Conservation (phyloP, 2,888 invertebrate species). For the Pachliopta kotzebuea region DNA sequence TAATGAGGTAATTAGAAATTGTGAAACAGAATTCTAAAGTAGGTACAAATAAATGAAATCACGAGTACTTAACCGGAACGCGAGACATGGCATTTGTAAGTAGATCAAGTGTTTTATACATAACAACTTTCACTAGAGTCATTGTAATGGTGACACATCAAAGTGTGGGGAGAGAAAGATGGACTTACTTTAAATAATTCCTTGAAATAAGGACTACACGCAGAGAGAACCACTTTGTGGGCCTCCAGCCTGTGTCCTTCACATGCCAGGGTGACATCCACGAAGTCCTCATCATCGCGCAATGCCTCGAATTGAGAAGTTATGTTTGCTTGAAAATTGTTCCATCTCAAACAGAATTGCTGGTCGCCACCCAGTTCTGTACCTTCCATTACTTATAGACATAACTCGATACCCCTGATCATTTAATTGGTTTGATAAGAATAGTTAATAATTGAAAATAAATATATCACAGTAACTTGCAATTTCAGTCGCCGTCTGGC, state of each 20-base stretch:
- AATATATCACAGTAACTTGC: conserved; percentile 81
- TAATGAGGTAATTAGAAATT: conserved; percentile 78
- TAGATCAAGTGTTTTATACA: conserved; percentile 81
- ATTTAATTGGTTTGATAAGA: conserved; percentile 80
- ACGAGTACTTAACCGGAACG: conserved; percentile 80
- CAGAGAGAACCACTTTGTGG: conserved; percentile 92
- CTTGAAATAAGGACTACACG: conserved; percentile 94
- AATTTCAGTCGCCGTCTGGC: conserved; percentile 81
- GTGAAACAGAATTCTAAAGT: conserved; percentile 78
- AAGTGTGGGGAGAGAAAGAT: conserved; percentile 79
- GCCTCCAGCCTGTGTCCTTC: conserved; percentile 91
- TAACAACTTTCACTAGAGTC: conserved; percentile 81
- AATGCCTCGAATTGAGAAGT: conserved; percentile 92
- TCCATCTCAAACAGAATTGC: conserved; percentile 94
- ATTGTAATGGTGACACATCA: conserved; percentile 81
- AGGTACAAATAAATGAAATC: conserved; percentile 79
- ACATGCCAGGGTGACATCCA: conserved; percentile 93
- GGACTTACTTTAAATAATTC: conserved; percentile 90
- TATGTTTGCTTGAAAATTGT: conserved; percentile 93
- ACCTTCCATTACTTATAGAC: conserved; percentile 82
- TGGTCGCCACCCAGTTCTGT: conserved; percentile 86
- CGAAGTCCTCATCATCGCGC: conserved; percentile 92
- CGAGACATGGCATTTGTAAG: conserved; percentile 81
- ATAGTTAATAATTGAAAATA: conserved; percentile 79
- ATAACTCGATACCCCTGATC: conserved; percentile 81